phyloP scores from a whole-genome alignment of 2,113 vertebrate genomes.

The Calyptomena viridis region DNA sequence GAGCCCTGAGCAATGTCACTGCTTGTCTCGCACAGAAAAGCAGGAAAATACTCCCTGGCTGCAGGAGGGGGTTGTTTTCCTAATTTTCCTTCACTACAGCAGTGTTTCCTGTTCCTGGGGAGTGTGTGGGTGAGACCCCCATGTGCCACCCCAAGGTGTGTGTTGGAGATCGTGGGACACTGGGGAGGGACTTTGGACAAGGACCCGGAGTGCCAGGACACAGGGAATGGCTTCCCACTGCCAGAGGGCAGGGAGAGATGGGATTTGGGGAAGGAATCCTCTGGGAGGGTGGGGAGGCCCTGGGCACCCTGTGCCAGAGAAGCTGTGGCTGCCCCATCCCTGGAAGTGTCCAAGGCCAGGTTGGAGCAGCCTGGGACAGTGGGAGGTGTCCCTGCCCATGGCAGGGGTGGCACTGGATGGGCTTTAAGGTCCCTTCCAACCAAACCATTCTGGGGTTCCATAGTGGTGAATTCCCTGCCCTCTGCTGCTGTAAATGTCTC shows the following conservation, averaged over 20 bases:
- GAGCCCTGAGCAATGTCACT: not conserved
- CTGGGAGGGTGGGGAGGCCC: not conserved
- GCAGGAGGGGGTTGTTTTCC: not conserved
- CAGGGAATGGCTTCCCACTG: not conserved
- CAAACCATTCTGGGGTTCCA: not conserved
- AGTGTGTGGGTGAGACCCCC: not conserved
- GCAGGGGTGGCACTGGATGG: not conserved
- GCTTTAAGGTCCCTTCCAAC: not conserved
- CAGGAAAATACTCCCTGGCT: not conserved
- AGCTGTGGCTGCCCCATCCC: not conserved
- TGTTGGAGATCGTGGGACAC: not conserved
- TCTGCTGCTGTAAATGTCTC: not conserved
- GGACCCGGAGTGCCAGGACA: not conserved
- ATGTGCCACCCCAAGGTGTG: not conserved
- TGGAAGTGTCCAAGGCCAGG: not conserved
- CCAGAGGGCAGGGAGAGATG: not conserved
- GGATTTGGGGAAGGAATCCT: not conserved
- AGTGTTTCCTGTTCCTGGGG: not conserved
- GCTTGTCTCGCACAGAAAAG: not conserved
- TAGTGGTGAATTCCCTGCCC: not conserved
- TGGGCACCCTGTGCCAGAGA: not conserved
- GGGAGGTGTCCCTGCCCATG: not conserved
- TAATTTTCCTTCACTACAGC: not conserved
- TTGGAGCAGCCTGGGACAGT: fast-evolving
- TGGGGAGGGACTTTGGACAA: no score